phyloP scores from a whole-genome alignment of 2,797 vertebrate species.

The Fundulus diaphanus region DNA sequence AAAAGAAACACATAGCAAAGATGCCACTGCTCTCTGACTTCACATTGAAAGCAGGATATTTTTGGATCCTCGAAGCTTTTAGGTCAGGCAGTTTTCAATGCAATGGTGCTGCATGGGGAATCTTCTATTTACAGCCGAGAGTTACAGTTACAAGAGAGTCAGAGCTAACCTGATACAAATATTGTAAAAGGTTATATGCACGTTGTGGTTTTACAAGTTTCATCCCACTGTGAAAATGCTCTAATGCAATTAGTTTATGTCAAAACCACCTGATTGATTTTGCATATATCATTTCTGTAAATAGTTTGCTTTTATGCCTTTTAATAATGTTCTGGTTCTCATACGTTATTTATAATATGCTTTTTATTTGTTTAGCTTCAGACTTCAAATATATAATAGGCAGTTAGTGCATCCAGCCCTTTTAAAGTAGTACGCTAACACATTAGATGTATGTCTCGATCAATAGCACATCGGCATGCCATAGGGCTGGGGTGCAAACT shows the following conservation, averaged over 20 bases:
- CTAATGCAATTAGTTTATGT: not conserved
- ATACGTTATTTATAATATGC: not conserved
- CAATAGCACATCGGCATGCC: not conserved
- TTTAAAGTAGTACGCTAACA: not conserved
- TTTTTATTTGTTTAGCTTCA: not conserved
- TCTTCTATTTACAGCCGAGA: slow-evolving; percentile 44
- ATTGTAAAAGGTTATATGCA: slow-evolving; percentile 7
- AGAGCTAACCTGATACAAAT: slow-evolving; percentile 17
- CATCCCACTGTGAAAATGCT: not conserved
- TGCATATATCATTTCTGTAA: slow-evolving; percentile 7
- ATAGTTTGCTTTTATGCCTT: not conserved
- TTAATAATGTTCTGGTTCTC: not conserved
- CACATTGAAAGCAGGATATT: slow-evolving; percentile 50
- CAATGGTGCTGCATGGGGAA: slow-evolving; percentile 17
- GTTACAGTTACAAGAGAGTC: not conserved
- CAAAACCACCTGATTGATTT: not conserved
- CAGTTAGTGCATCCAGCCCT: not conserved
- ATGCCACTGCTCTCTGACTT: slow-evolving; percentile 46
- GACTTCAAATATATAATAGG: not conserved
- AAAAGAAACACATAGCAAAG: slow-evolving; percentile 22
- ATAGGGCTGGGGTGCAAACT: not conserved
- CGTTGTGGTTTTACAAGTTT: slow-evolving; percentile 12
- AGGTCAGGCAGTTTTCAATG: slow-evolving; percentile 25
- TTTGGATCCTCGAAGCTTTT: slow-evolving; percentile 59
- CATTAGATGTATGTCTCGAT: not conserved